Conservation (phyloP, 2,797 vertebrate species). For the Phataginus tetradactyla region DNA sequence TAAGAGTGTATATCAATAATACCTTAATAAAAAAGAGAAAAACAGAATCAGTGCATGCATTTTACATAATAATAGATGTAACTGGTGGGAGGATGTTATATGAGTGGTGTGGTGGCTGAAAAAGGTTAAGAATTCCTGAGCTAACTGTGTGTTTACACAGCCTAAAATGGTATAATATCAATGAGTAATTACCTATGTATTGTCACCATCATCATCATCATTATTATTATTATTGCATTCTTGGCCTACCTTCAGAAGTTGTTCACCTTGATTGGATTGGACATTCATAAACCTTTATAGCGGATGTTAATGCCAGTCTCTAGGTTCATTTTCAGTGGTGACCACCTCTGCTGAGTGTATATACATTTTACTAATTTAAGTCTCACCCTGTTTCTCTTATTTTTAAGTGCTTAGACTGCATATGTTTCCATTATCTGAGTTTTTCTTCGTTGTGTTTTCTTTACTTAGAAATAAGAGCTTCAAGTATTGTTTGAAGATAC, state of each 20-base stretch:
- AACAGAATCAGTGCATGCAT: neutral
- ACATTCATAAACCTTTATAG: neutral
- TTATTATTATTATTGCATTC: neutral
- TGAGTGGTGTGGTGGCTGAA: neutral
- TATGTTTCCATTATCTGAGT: constrained; percentile 11
- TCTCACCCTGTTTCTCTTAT: neutral
- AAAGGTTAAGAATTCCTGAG: neutral
- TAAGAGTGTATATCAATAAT: no score
- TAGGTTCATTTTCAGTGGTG: neutral
- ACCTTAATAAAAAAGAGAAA: no score
- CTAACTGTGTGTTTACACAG: neutral
- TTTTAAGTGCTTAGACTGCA: neutral
- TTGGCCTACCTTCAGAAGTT: neutral
- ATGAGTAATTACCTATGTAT: neutral
- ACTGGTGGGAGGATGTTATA: neutral
- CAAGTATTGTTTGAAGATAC: neutral
- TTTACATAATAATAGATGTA: neutral
- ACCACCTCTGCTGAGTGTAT: neutral
- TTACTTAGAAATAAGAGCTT: constrained; percentile 6
- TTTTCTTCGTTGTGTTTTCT: constrained; percentile 6
- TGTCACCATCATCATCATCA: neutral
- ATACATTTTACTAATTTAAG: neutral
- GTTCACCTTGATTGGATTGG: neutral
- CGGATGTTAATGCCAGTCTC: neutral
- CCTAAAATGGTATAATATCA: neutral